phyloP scores from a whole-genome alignment of 2,113 vertebrate species.

The Sula dactylatra region DNA sequence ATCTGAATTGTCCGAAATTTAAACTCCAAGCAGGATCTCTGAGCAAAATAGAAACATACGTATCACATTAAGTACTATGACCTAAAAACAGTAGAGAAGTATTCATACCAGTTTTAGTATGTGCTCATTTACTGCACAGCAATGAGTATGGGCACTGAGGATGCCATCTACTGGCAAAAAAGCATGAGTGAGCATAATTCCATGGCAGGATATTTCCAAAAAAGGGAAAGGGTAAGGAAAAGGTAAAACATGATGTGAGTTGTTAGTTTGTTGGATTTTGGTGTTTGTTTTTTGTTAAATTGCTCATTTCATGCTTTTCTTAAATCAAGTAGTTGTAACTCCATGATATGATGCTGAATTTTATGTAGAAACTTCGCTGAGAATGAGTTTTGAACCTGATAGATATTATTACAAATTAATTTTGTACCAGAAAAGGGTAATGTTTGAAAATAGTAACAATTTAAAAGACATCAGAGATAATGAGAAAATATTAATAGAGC shows the following conservation, averaged over 20 bases:
- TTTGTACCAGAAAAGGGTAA: background rate
- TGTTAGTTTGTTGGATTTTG: background rate
- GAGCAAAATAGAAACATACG: background rate
- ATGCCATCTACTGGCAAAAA: conserved; percentile 43
- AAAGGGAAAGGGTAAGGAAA: too few species aligned
- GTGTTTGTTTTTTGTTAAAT: background rate
- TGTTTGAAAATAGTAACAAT: background rate
- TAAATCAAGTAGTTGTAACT: background rate
- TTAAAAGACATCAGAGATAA: background rate
- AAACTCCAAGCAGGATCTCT: background rate
- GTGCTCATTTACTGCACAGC: background rate
- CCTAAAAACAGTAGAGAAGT: background rate
- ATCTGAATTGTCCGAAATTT: background rate
- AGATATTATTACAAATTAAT: background rate
- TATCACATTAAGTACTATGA: background rate
- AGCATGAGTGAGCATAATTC: background rate
- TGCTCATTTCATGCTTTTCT: background rate
- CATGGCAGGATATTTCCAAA: background rate
- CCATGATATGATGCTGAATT: background rate
- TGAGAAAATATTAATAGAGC: background rate
- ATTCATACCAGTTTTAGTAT: background rate
- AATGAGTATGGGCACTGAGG: background rate
- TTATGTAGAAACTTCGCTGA: background rate
- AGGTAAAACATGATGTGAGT: background rate
- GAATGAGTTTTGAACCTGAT: background rate